Evolutionary conservation across 2,113 vertebrate species (phyloP).

Genomic region (Sphyrna mokarran): DNA sequence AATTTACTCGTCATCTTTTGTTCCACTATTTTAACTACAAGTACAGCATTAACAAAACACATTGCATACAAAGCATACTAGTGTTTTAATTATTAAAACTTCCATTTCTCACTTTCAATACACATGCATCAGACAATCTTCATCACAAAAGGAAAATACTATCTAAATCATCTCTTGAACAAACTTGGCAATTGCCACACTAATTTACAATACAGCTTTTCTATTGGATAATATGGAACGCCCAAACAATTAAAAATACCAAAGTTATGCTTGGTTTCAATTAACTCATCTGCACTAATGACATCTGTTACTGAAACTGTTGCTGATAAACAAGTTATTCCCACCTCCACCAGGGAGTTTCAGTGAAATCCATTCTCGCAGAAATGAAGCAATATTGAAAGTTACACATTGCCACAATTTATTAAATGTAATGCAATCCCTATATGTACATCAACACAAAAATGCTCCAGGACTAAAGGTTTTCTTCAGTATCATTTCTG

Average conservation of each 20-base stretch:
- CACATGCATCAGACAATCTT: constrained; percentile 33
- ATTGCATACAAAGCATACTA: constrained; percentile 27
- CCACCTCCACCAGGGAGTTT: constrained; percentile 30
- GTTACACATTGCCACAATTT: constrained; percentile 28
- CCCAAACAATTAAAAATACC: not conserved
- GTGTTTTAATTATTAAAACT: constrained; percentile 21
- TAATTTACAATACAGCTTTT: constrained; percentile 16
- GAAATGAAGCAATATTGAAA: constrained; percentile 36
- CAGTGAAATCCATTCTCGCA: not conserved
- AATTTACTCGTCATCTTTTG: not conserved
- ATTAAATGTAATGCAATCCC: constrained; percentile 28
- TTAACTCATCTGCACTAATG: not conserved
- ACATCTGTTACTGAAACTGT: not conserved
- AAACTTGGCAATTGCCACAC: not conserved
- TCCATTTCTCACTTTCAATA: constrained; percentile 13
- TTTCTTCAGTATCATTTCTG: not conserved
- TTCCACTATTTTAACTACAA: constrained; percentile 9
- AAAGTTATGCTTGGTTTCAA: not conserved
- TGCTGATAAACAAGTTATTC: not conserved
- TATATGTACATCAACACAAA: constrained; percentile 16
- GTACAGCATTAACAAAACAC: constrained; percentile 16
- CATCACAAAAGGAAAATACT: constrained; percentile 4
- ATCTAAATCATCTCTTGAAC: not conserved
- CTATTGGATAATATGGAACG: not conserved
- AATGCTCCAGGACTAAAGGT: not conserved